These are phyloP conservation scores for Arge pagana DNA, from an alignment of 2,888 invertebrate genomes.

Conservation along the genomic window DNA sequence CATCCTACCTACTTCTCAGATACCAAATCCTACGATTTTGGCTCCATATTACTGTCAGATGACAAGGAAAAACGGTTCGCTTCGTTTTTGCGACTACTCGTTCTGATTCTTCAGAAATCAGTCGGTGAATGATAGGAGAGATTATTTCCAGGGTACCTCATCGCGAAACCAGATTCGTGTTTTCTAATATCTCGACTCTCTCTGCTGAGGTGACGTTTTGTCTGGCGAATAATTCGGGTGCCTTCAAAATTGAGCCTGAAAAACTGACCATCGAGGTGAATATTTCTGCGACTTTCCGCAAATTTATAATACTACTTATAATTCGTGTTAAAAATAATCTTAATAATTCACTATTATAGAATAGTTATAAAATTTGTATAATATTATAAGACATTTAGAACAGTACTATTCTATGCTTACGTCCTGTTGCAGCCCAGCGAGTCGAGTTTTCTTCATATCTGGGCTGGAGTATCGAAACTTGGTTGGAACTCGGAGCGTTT, in stretches of 20 bases:
- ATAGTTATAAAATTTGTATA: too few relatives aligned
- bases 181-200: constrained; percentile 64
- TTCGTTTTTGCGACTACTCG: neutral
- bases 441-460: constrained; percentile 43
- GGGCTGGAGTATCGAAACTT: constrained; percentile 46
- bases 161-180: constrained; percentile 59
- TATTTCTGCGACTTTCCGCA: constrained; percentile 11
- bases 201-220: constrained; percentile 60
- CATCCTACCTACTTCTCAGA: constrained; percentile 43
- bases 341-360: neutral
- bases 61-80: constrained; percentile 36
- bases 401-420: neutral
- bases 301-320: constrained; percentile 8
- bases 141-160: neutral
- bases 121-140: neutral
- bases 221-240: constrained; percentile 54
- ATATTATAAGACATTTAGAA: too few relatives aligned
- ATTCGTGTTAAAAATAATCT: too few relatives aligned
- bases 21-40: constrained; percentile 41
- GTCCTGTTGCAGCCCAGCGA: constrained; percentile 40
- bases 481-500: constrained; percentile 49
- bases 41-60: constrained; percentile 36
- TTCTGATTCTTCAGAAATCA: neutral
- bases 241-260: constrained; percentile 60
- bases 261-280: constrained; percentile 37